These are phyloP conservation scores for Cyanoderma ruficeps DNA, from an alignment of 2,113 vertebrate species.

Conservation along the genomic window DNA sequence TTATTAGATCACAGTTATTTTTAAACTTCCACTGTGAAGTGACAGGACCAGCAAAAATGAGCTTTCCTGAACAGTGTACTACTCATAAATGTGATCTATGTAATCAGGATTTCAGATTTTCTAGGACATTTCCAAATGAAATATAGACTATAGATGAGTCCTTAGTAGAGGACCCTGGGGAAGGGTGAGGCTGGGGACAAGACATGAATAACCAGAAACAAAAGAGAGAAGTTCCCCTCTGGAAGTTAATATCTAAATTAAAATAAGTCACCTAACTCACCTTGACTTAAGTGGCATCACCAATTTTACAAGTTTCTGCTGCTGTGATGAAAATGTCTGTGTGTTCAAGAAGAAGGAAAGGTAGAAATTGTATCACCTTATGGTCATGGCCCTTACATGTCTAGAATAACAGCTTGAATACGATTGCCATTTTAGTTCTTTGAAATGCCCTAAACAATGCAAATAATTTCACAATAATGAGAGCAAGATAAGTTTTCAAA, in stretches of 20 bases:
- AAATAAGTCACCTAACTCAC: neutral
- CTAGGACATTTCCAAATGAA: neutral
- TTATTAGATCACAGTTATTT: slow-evolving; percentile 35
- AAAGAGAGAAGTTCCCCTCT: neutral
- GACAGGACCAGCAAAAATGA: slow-evolving; percentile 27
- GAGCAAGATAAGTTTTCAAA: neutral
- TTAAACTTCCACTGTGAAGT: slow-evolving; percentile 10
- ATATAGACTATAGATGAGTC: neutral
- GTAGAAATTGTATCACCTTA: neutral
- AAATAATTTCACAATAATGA: neutral
- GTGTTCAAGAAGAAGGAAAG: neutral
- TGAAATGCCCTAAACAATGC: neutral
- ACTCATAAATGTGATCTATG: neutral
- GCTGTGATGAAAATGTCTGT: neutral
- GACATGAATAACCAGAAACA: neutral
- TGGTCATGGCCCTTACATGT: neutral
- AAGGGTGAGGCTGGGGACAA: neutral
- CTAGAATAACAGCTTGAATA: neutral
- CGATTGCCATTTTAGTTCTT: neutral
- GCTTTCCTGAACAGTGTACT: neutral
- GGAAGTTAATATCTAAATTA: neutral
- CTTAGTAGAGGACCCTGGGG: neutral
- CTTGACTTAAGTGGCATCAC: neutral
- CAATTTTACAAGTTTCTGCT: neutral
- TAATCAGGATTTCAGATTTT: neutral